Base-by-base conservation (phyloP, 2,888 invertebrate genomes). In the Dichetophora obliterata region DNA sequence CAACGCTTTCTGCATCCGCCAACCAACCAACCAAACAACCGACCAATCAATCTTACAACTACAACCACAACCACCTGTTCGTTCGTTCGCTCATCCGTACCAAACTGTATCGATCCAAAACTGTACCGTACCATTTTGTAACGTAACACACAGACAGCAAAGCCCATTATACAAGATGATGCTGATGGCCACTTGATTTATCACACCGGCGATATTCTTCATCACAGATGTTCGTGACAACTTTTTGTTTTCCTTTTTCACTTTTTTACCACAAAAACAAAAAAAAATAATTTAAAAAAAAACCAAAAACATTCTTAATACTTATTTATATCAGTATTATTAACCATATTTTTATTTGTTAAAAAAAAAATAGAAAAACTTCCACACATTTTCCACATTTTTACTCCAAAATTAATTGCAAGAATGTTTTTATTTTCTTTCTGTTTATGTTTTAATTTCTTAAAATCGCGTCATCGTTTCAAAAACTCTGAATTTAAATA, bases 101-200 rank as follows among this genome's bases (percentile, higher is more conserved):
- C 80, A 37, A 76, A 72, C 80, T 75, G 76, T 79, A 77, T 43
- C 77, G 76, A 73, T 77, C 80, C 80, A 31, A 76, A 54, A 78
- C 80, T 24, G 63, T 50, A 24, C 50, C 48, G 50, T 50, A 48
- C 63, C 50, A 11, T 52, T 75, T 68, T 16, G 59, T 48, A 69
- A 78, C 80, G 76, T 75, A 77, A 80, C 80, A 80, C 80, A 87
- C 86, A 89, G 89, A 88, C 88, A 87, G 88, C 88, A 87, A 88
- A 90, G 87, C 96, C 97, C 91, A 95, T 96, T 91, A 95, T 98
- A 91, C 96, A 97, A 94, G 98, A 99, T 93, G 99, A 99, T 93
- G 96, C 96, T 92, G 99, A 99, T 92, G 99, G 99, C 91, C 99
- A 99, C 92, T 97, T 99, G 92, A 95, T 99, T 91, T 99, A 99